A percentile compares a stretch with the other conserved stretches of the same genome.
phyloP scores from a whole-genome alignment of 1,140 invertebrate genomes.

The Ceratoteleas bidentatus region DNA sequence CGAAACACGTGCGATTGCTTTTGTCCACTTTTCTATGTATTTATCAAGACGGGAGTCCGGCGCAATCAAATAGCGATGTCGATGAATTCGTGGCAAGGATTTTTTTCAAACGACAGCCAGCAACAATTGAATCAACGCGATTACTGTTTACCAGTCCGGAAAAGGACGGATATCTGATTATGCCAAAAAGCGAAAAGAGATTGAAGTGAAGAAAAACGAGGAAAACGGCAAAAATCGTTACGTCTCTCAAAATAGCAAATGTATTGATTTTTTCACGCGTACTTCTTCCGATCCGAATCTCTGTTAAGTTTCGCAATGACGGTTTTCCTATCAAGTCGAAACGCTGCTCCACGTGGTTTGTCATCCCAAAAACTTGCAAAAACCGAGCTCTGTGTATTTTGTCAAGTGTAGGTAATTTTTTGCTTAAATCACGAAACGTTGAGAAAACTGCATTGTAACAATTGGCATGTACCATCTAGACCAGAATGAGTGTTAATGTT shows the following conservation, averaged over 20 bases:
- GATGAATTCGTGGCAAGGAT: too few species aligned
- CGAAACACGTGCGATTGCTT: conserved; percentile 13
- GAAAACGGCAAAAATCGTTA: conserved; percentile 78
- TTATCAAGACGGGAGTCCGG: background rate
- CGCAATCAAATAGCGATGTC: too few species aligned
- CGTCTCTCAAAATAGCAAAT: conserved; percentile 68
- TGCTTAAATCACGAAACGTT: too few species aligned
- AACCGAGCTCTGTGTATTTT: too few species aligned
- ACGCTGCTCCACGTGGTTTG: conserved; percentile 12
- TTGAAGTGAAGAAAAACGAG: background rate
- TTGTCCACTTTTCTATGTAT: conserved; percentile 23
- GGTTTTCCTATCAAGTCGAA: conserved; percentile 45
- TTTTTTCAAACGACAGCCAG: conserved; percentile 2
- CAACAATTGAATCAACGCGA: conserved; percentile 27
- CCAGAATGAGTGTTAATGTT: too few species aligned
- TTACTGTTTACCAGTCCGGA: too few species aligned
- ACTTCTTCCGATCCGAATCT: conserved; percentile 74
- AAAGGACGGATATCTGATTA: too few species aligned
- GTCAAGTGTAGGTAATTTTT: too few species aligned
- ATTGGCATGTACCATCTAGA: too few species aligned
- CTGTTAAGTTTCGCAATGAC: conserved; percentile 71
- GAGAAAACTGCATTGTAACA: too few species aligned
- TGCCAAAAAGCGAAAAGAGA: background rate
- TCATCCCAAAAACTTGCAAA: conserved; percentile 12
- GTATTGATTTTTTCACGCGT: conserved; percentile 67